These are phyloP conservation scores for Hyperoplus immaculatus DNA, from an alignment of 2,797 vertebrate genomes.

Conservation along the genomic window DNA sequence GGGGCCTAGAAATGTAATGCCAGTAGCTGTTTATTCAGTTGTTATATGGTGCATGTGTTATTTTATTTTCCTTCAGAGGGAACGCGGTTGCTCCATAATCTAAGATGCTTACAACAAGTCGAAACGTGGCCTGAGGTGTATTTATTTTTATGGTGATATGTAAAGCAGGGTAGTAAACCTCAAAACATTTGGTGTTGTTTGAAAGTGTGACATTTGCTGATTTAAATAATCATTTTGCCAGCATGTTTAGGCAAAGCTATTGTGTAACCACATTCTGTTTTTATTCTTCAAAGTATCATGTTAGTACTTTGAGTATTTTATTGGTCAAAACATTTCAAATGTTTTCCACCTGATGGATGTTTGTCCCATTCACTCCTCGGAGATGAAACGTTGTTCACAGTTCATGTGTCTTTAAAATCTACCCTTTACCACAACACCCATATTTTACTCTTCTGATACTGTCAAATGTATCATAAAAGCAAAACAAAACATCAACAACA, in stretches of 20 bases:
- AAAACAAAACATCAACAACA: neutral
- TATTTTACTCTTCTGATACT: neutral
- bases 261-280: no score
- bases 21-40: neutral
- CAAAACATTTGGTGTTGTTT: neutral
- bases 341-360: neutral
- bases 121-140: neutral
- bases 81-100: no score
- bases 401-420: conserved; percentile 4
- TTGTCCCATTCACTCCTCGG: neutral
- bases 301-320: neutral
- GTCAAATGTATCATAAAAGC: conserved; percentile 15
- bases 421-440: neutral
- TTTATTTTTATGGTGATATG: neutral
- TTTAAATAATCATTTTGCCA: neutral
- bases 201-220: neutral
- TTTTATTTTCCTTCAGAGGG: neutral
- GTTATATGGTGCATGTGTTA: neutral
- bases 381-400: neutral
- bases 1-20: neutral
- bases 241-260: neutral
- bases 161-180: neutral
- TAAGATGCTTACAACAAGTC: neutral
- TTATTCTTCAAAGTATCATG: neutral
- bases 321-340: neutral